These are phyloP conservation scores for Chloroclystis v-ata DNA, from an alignment of 2,888 invertebrate species.

Conservation along the genomic window DNA sequence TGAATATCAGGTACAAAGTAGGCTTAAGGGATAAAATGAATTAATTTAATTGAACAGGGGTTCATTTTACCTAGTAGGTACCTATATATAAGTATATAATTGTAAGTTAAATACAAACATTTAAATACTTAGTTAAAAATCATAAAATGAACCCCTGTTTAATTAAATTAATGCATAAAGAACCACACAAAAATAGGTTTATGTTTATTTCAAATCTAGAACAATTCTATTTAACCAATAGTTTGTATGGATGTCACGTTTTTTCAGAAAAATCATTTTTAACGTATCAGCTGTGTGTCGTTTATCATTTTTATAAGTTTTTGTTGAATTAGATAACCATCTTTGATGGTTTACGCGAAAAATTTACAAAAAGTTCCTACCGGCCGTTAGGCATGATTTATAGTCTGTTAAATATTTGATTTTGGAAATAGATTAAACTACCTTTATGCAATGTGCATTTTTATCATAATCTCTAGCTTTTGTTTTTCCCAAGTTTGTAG, in stretches of 20 bases:
- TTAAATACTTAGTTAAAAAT: no score
- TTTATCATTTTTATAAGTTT: constrained; percentile 42
- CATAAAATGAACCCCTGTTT: no score
- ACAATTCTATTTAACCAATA: neutral
- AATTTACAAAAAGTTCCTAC: constrained; percentile 37
- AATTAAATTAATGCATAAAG: no score
- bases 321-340: constrained; percentile 16
- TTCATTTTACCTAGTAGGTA: no score
- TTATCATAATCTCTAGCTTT: neutral
- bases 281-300: constrained; percentile 35
- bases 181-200: no score
- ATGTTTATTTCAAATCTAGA: no score
- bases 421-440: constrained; percentile 19
- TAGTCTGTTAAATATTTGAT: constrained; percentile 16
- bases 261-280: constrained; percentile 28
- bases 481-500: no score
- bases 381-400: constrained; percentile 33
- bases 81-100: no score
- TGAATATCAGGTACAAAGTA: no score
- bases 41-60: no score
- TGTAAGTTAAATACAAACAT: no score
- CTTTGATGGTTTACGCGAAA: constrained; percentile 44
- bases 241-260: constrained; percentile 26
- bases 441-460: constrained; percentile 13
- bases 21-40: no score